Evolutionary conservation across 2,113 vertebrate genomes (phyloP).

Genomic region (Sciurus niger): DNA sequence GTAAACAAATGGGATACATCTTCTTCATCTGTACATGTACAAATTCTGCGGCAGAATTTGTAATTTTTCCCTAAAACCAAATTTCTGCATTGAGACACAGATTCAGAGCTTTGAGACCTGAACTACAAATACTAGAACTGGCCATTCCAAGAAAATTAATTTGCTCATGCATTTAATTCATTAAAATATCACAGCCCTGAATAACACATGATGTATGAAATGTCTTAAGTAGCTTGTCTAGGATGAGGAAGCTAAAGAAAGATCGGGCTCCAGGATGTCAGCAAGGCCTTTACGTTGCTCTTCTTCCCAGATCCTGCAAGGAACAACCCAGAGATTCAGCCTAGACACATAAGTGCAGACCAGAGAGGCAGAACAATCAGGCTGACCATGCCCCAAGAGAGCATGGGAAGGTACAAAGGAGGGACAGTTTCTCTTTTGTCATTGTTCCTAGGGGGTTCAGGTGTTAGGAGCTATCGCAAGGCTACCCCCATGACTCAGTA

Average conservation of each 20-base stretch:
- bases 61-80: too few relatives aligned
- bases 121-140: too few relatives aligned
- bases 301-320: rapidly evolving
- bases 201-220: rapidly evolving
- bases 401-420: rapidly evolving
- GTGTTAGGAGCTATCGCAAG: neutral
- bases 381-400: rapidly evolving
- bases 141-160: too few relatives aligned
- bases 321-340: neutral
- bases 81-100: too few relatives aligned
- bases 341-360: rapidly evolving
- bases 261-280: rapidly evolving
- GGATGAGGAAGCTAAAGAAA: too few relatives aligned
- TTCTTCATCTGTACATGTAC: too few relatives aligned
- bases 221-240: rapidly evolving
- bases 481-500: rapidly evolving
- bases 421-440: rapidly evolving
- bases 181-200: neutral
- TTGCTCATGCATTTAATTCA: too few relatives aligned
- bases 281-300: rapidly evolving
- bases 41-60: too few relatives aligned
- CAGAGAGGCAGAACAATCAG: rapidly evolving
- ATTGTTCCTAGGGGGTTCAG: rapidly evolving
- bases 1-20: too few relatives aligned
- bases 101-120: too few relatives aligned